These are phyloP conservation scores for Podarcis lilfordi DNA, from an alignment of 2,797 vertebrate species.

Conservation along the genomic window DNA sequence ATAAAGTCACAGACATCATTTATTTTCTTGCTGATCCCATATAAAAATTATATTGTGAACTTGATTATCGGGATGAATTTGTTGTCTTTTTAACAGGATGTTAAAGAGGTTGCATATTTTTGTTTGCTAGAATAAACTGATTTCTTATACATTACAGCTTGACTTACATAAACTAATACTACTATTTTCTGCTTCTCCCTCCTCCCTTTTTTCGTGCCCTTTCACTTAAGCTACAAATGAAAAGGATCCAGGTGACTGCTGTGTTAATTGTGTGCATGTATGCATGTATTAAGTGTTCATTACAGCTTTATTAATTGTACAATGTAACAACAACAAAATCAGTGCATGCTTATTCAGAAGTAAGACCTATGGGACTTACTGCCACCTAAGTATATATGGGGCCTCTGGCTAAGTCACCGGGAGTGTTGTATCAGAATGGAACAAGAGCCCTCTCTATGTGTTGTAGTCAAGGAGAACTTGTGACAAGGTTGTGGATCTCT, in stretches of 20 bases:
- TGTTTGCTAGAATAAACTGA: background rate
- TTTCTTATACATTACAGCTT: background rate
- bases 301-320: slow-evolving; percentile 33
- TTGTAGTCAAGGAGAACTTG: too few species aligned
- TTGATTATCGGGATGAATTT: background rate
- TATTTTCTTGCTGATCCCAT: background rate
- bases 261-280: slow-evolving; percentile 67
- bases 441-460: background rate
- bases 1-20: background rate
- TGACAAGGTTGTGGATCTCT: too few species aligned
- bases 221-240: slow-evolving; percentile 73
- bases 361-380: background rate
- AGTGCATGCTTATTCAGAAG: background rate
- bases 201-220: slow-evolving; percentile 17
- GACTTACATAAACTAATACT: slow-evolving; percentile 19
- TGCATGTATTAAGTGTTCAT: slow-evolving; percentile 4
- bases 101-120: background rate
- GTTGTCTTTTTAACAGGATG: background rate
- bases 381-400: background rate
- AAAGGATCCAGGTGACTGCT: slow-evolving; percentile 82
- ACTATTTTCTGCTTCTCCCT: slow-evolving; percentile 36
- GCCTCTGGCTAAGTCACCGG: too few species aligned
- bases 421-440: background rate
- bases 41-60: background rate
- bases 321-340: background rate